Evolutionary conservation across 2,113 vertebrate genomes (phyloP).

Genomic region (Cryptotis parvus): DNA sequence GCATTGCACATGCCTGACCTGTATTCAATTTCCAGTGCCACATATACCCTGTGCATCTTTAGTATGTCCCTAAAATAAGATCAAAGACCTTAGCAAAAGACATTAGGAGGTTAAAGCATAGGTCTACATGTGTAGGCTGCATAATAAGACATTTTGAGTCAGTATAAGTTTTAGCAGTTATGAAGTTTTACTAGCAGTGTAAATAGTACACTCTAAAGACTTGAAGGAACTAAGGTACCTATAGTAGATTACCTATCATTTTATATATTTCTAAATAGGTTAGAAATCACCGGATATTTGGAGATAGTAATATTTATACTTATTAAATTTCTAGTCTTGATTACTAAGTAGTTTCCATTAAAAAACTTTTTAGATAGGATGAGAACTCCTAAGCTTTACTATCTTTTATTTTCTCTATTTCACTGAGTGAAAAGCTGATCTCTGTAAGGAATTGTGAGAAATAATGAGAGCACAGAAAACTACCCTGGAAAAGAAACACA

Average conservation of each 20-base stretch:
- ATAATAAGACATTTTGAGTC: background rate
- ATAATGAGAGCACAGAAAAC: background rate
- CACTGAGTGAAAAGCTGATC: background rate
- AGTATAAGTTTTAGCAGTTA: no score
- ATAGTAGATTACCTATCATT: constrained; percentile 43
- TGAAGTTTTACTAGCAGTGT: no score
- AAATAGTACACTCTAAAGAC: constrained; percentile 21
- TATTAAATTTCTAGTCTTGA: constrained; percentile 22
- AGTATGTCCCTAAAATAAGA: no score
- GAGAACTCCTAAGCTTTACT: background rate
- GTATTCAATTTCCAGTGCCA: no score
- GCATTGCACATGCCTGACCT: no score
- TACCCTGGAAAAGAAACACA: background rate
- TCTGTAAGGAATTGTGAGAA: background rate
- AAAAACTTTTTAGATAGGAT: background rate
- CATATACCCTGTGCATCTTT: no score
- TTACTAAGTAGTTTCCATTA: constrained; percentile 36
- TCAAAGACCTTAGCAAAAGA: background rate
- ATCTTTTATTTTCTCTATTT: background rate
- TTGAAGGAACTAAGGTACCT: background rate
- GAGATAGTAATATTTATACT: constrained; percentile 1
- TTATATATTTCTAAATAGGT: constrained; percentile 41
- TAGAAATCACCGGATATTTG: constrained; percentile 35
- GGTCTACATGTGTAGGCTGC: background rate
- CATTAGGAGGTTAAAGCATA: background rate